Conservation (phyloP, 64 coral and sea anemone species). For the Stichodactyla mertensii region DNA sequence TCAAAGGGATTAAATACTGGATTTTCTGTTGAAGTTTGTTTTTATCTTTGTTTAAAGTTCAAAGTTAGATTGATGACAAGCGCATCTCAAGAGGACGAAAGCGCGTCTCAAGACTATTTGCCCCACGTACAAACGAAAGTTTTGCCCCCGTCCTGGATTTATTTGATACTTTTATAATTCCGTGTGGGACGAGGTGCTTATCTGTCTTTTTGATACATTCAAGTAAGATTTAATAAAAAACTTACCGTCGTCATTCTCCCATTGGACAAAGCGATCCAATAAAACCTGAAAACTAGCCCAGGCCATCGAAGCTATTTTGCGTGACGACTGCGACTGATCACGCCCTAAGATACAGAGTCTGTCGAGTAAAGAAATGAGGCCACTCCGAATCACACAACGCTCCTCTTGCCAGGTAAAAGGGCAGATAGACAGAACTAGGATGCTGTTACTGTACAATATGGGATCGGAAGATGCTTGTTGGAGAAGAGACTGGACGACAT, state of each 20-base stretch:
- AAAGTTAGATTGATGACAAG: too few species aligned
- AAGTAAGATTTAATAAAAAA: background rate
- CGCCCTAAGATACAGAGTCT: constrained; percentile 53
- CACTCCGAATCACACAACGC: constrained; percentile 78
- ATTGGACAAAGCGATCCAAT: constrained; percentile 75
- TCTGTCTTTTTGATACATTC: too few species aligned
- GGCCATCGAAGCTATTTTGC: constrained; percentile 55
- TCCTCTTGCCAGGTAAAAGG: constrained; percentile 77
- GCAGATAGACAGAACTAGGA: constrained; percentile 61
- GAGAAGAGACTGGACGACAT: constrained; percentile 59
- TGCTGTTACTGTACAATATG: constrained; percentile 61
- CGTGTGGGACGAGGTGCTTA: too few species aligned
- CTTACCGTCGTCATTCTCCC: constrained; percentile 90
- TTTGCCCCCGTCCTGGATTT: too few species aligned
- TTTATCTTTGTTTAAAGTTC: too few species aligned
- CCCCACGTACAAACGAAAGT: too few species aligned
- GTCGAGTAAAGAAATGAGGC: constrained; percentile 73
- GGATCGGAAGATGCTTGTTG: constrained; percentile 49
- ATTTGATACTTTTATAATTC: too few species aligned
- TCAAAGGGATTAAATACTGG: too few species aligned
- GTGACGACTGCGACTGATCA: constrained; percentile 9
- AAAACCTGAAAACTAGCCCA: constrained; percentile 80
- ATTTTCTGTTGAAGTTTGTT: too few species aligned
- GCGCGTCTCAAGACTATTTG: too few species aligned
- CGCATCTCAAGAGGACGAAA: too few species aligned